A percentile compares a stretch with the other conserved stretches of the same genome.
Evolutionary conservation across 2,888 invertebrate species (phyloP).

Genomic region (Coleophora flavipennella): DNA sequence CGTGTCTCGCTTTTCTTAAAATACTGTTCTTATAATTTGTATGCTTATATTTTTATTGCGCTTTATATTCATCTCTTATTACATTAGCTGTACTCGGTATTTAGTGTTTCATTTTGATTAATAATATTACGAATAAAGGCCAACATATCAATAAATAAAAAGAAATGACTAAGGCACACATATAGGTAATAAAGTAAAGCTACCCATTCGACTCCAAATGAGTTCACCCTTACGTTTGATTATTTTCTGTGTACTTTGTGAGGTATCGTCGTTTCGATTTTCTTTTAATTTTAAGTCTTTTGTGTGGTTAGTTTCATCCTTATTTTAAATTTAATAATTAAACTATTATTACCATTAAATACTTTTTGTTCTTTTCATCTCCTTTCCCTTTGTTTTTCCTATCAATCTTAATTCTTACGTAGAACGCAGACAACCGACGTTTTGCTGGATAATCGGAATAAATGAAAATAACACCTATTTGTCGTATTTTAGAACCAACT

Average conservation of each 20-base stretch:
- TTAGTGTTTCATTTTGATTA: conserved; percentile 36
- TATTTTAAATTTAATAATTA: conserved; percentile 71
- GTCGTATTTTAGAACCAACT: too few species aligned
- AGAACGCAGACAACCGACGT: background rate
- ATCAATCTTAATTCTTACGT: conserved; percentile 16
- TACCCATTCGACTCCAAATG: conserved; percentile 17
- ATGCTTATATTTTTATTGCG: conserved; percentile 49
- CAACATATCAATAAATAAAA: conserved; percentile 61
- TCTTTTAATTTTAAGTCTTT: conserved; percentile 65
- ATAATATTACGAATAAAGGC: conserved; percentile 33
- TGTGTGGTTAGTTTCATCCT: conserved; percentile 71
- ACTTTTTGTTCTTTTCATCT: conserved; percentile 64
- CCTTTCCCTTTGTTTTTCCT: conserved; percentile 41
- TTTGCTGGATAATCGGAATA: conserved; percentile 25
- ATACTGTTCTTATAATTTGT: conserved; percentile 20
- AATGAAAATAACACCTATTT: too few species aligned
- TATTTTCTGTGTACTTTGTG: conserved; percentile 35
- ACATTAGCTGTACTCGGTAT: conserved; percentile 46
- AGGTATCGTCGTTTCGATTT: conserved; percentile 44
- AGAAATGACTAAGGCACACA: conserved; percentile 51
- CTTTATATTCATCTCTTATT: conserved; percentile 46
- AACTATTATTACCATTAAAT: conserved; percentile 68
- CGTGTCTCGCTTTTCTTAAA: conserved; percentile 20
- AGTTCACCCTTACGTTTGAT: conserved; percentile 13
- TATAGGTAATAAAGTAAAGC: too few species aligned